These are phyloP conservation scores for Potorous gilbertii DNA, from an alignment of 2,797 vertebrate genomes.

Conservation along the genomic window DNA sequence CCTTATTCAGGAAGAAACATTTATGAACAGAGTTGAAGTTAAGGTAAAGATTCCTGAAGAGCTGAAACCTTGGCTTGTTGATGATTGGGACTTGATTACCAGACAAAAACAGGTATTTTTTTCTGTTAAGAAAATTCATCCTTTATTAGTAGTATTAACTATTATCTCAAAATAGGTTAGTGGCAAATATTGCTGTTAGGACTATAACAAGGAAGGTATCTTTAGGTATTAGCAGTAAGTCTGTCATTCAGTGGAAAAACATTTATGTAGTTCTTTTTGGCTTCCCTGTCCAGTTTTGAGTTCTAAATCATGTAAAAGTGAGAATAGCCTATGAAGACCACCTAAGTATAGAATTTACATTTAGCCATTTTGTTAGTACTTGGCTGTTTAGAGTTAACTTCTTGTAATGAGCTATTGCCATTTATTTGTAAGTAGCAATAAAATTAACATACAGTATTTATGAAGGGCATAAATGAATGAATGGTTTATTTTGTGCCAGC, in stretches of 20 bases:
- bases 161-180: neutral
- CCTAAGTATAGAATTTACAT: neutral
- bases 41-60: slow-evolving; percentile 99
- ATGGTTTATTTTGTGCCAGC: neutral
- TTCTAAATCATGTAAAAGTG: neutral
- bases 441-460: neutral
- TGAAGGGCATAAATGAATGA: neutral
- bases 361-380: neutral
- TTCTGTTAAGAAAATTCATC: neutral
- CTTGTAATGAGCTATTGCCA: neutral
- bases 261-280: neutral
- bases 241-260: neutral
- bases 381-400: neutral
- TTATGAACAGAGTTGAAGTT: slow-evolving; percentile 98
- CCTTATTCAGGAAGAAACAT: slow-evolving; percentile 93
- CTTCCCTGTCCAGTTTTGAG: neutral
- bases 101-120: slow-evolving; percentile 95
- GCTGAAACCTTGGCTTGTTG: slow-evolving; percentile 97
- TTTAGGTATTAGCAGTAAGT: neutral
- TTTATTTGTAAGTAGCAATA: neutral
- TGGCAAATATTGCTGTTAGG: neutral
- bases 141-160: neutral
- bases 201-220: neutral
- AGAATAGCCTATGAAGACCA: neutral
- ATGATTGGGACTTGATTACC: slow-evolving; percentile 99